A percentile compares a stretch with the other conserved stretches of the same genome.
phyloP scores from a whole-genome alignment of 2,113 vertebrate species.

The Arvicanthis niloticus region DNA sequence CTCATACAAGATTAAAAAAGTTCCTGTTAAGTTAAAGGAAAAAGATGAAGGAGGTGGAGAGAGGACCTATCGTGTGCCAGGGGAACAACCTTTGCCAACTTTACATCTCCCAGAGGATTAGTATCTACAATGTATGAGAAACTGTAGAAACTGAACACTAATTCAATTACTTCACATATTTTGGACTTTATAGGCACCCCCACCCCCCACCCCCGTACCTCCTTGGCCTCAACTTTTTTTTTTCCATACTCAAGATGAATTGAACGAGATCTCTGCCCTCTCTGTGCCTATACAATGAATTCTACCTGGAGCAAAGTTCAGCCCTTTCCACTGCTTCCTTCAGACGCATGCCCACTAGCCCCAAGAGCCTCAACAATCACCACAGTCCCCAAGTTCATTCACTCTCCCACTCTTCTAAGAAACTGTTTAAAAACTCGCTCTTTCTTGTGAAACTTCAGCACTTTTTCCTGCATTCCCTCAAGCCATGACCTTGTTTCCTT shows the following conservation, averaged over 20 bases:
- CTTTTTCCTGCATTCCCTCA: conserved; percentile 12
- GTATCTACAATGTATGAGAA: background rate
- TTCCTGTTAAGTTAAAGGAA: too few relatives aligned
- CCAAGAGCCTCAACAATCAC: background rate
- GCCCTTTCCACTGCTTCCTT: background rate
- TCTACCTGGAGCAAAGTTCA: background rate
- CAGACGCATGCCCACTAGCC: background rate
- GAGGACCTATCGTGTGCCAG: background rate
- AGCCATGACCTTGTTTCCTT: background rate
- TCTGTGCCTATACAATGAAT: background rate
- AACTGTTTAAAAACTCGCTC: background rate
- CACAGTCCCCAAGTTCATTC: background rate
- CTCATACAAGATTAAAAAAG: background rate
- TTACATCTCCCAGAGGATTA: background rate
- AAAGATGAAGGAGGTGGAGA: too few relatives aligned
- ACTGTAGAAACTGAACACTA: background rate
- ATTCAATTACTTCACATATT: background rate
- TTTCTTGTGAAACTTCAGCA: conserved; percentile 5
- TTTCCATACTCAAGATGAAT: background rate
- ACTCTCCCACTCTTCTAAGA: conserved; percentile 1
- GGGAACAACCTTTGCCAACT: background rate
- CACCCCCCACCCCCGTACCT: background rate
- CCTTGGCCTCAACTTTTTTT: background rate
- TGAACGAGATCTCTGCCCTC: background rate
- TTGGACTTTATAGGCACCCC: background rate